Conservation (phyloP, 2,888 invertebrate species). For the Ethmia dodecea region DNA sequence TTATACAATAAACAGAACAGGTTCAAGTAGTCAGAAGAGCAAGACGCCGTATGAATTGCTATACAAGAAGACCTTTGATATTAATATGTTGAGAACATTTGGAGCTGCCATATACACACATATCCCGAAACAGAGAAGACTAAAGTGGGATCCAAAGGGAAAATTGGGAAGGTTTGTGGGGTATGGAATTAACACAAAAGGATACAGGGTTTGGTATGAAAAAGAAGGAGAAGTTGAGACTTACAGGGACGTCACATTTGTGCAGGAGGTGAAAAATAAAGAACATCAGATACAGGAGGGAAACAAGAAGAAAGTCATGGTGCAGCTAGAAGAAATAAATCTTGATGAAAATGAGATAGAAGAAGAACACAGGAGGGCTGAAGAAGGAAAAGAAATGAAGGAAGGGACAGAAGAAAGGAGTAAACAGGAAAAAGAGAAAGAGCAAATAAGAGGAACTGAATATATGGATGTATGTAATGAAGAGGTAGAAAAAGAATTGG, state of each 20-base stretch:
- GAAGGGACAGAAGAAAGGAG: not conserved
- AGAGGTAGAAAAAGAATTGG: not conserved
- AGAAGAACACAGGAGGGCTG: not conserved
- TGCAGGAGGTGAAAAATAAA: not conserved
- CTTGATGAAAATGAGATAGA: not conserved
- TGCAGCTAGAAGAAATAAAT: not conserved
- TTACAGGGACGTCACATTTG: conserved; percentile 4
- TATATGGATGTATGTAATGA: not conserved
- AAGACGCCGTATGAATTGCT: conserved; percentile 24
- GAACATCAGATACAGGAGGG: not conserved
- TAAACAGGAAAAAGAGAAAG: not conserved
- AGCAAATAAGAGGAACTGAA: not conserved
- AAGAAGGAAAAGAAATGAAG: not conserved
- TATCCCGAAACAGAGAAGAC: conserved; percentile 19
- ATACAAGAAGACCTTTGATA: conserved; percentile 11
- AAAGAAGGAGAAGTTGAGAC: conserved; percentile 3
- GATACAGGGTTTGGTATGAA: conserved; percentile 16
- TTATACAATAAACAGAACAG: conserved; percentile 27
- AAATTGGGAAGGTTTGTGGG: conserved; percentile 19
- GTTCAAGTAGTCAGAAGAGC: conserved; percentile 12
- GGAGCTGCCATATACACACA: conserved; percentile 18
- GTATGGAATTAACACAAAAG: conserved; percentile 19
- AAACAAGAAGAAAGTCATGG: not conserved
- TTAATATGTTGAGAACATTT: conserved; percentile 11
- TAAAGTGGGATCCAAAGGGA: conserved; percentile 12